Evolutionary conservation across 2,113 vertebrate genomes (phyloP), one percentile per base, ranked within the genome.

Genomic region (Symphodus melops): DNA sequence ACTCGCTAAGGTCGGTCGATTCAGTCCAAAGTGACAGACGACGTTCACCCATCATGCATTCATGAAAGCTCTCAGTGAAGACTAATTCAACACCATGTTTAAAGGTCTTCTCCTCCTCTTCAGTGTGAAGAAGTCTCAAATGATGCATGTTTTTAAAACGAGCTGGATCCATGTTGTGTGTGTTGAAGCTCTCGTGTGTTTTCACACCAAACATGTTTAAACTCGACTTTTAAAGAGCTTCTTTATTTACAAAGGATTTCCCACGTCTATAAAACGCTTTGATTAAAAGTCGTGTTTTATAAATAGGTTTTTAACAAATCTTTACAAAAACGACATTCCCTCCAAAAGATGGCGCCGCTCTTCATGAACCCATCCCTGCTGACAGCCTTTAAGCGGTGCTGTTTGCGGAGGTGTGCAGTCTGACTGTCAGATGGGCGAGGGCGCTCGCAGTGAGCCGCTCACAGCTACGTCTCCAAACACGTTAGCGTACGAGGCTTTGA

Each of bases 401-500:
- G 9, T 56, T 23, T 28, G 54, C 25, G 51, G 59, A 21, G 19
- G 48, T 63, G 36, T 1, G 62, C 19, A 92, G 17, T 46, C 3
- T 7, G 53, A 11, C 21, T 20, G 13, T 86, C 84, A 94, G 6
- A 95, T 83, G 17, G 95, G 95, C 5, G 95, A 95, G 2, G 88
- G 92, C 10, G 93, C 77, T 10, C 77, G 89, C 66, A 95, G 84
- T 5, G 95, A 91, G 62, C 93, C 92, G 12, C 94, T 90, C 20
- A 96, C 89, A 58, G 90, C 72, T 14, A 91, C 63, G 7, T 98
- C 97, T 49, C 95, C 96, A 65, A 98, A 98, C 25, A 98, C 97
- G 0, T 94, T 96, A 88, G 95, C 90, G 0, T 99, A 99, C 1
- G 97, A 98, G 0, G 95, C 92, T 87, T 98, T 99, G 78, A 99